Evolutionary conservation across 2,113 vertebrate species (phyloP).

Genomic region (Trichechus manatus): DNA sequence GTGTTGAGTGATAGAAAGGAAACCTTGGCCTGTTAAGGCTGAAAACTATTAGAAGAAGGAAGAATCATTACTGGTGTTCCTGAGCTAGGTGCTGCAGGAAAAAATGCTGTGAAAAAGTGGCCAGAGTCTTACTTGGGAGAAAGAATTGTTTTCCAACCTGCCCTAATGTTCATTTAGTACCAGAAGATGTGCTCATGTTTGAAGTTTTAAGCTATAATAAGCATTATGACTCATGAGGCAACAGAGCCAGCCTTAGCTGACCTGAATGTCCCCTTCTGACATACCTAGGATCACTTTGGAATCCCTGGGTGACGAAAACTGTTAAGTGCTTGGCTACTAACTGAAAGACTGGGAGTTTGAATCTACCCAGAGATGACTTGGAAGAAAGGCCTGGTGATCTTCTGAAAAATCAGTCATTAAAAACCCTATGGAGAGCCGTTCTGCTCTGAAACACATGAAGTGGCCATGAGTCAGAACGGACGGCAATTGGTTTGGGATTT

Average conservation of each 20-base stretch:
- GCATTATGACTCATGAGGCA: slow-evolving; percentile 1
- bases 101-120: neutral
- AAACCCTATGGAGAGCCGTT: neutral
- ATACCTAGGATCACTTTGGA: neutral
- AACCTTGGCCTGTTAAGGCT: neutral
- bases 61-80: neutral
- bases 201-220: slow-evolving; percentile 4
- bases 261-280: neutral
- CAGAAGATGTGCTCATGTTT: neutral
- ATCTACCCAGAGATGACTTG: neutral
- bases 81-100: neutral
- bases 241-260: neutral
- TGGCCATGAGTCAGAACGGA: neutral
- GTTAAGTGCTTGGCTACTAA: neutral
- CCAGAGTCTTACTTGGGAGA: neutral
- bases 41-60: slow-evolving; percentile 7
- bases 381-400: neutral
- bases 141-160: neutral
- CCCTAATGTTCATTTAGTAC: neutral
- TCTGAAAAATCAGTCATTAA: neutral
- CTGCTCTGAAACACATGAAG: neutral
- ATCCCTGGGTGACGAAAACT: neutral
- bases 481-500: neutral
- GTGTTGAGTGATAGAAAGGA: neutral
- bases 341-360: neutral